These are phyloP conservation scores for Rhingia campestris DNA, from an alignment of 2,888 invertebrate species.

Conservation along the genomic window DNA sequence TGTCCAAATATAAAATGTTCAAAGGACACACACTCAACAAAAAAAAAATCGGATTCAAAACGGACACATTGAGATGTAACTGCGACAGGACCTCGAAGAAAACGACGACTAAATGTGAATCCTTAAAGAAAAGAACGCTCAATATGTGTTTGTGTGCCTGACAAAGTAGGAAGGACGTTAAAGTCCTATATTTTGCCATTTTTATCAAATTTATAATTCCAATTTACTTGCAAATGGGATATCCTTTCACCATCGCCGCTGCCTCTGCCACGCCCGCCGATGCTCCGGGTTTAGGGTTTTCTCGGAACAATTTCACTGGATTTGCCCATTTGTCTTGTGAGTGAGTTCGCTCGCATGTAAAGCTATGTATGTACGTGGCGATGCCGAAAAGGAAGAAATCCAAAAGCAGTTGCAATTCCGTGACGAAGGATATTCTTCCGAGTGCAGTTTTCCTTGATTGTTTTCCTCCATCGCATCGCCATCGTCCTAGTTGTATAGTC, in stretches of 20 bases:
- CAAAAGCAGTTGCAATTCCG: conserved; percentile 68
- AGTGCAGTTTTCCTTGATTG: conserved; percentile 73
- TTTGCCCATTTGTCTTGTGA: conserved; percentile 60
- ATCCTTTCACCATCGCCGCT: conserved; percentile 60
- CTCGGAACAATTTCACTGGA: conserved; percentile 63
- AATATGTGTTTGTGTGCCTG: conserved; percentile 50
- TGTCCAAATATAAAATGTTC: conserved; percentile 70
- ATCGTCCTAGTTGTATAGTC: conserved; percentile 17
- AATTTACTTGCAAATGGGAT: conserved; percentile 76
- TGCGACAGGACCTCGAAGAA: conserved; percentile 55
- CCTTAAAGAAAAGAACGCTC: conserved; percentile 42
- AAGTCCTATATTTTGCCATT: conserved; percentile 75
- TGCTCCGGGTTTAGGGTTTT: conserved; percentile 57
- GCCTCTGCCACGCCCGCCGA: conserved; percentile 15
- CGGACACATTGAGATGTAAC: conserved; percentile 72
- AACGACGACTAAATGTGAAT: conserved; percentile 27
- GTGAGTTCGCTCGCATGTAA: conserved; percentile 22
- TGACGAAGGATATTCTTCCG: conserved; percentile 73
- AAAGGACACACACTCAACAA: conserved; percentile 31
- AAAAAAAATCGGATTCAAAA: conserved; percentile 38
- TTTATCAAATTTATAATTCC: conserved; percentile 76
- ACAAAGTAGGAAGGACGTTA: conserved; percentile 65
- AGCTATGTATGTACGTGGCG: neutral
- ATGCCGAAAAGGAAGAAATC: conserved; percentile 44
- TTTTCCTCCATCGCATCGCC: conserved; percentile 69